These are phyloP conservation scores for Crotalus tigris DNA, from an alignment of 2,113 vertebrate genomes.

Conservation along the genomic window DNA sequence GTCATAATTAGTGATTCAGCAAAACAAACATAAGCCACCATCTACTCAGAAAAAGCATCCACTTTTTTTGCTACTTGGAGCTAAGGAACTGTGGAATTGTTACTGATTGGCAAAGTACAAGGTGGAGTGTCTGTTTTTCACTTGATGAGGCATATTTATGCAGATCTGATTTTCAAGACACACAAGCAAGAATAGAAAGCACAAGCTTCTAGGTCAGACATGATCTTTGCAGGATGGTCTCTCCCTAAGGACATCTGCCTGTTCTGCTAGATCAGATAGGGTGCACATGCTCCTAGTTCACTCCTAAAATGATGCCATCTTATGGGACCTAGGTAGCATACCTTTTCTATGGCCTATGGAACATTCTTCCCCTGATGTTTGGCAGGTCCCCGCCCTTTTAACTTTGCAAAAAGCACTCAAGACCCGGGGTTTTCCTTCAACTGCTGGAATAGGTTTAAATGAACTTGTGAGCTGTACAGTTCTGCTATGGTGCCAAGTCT, in stretches of 20 bases:
- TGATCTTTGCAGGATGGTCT: background rate
- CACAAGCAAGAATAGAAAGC: background rate
- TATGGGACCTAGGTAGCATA: background rate
- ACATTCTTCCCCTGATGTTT: background rate
- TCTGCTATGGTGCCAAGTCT: background rate
- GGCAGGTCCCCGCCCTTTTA: background rate
- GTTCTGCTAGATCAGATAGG: background rate
- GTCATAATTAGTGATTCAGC: background rate
- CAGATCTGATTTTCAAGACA: background rate
- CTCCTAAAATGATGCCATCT: background rate
- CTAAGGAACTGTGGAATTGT: background rate
- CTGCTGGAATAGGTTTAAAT: background rate
- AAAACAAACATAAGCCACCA: background rate
- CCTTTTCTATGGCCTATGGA: background rate
- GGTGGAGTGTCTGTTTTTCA: background rate
- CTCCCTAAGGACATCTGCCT: background rate
- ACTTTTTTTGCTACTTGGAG: background rate
- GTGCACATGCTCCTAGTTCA: background rate
- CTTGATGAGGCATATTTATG: background rate
- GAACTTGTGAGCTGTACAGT: background rate
- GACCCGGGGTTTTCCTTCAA: background rate
- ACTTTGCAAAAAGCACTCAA: background rate
- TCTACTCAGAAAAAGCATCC: background rate
- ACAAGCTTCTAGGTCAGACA: background rate
- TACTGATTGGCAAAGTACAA: background rate